phyloP scores from a whole-genome alignment of 2,888 invertebrate species.

The Caenorhabditis sp. region DNA sequence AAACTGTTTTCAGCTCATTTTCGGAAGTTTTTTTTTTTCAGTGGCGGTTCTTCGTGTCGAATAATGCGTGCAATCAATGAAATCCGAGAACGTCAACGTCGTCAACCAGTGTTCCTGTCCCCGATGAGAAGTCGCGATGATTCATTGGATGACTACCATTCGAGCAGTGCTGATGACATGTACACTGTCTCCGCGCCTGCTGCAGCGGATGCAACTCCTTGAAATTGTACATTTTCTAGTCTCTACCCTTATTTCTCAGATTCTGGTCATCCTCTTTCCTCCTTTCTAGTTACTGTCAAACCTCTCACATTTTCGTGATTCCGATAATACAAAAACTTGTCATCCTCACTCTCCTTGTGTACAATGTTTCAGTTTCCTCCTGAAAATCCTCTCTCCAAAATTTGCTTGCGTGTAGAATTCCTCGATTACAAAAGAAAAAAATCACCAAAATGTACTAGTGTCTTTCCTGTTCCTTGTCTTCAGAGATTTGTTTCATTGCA shows the following conservation, averaged over 20 bases:
- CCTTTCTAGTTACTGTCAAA: slow-evolving; percentile 12
- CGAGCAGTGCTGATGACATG: slow-evolving; percentile 74
- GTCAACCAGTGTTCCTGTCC: slow-evolving; percentile 67
- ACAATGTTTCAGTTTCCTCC: slow-evolving; percentile 23
- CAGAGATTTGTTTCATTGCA: slow-evolving; percentile 28
- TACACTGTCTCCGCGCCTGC: slow-evolving; percentile 52
- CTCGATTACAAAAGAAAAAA: slow-evolving; percentile 17
- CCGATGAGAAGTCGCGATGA: slow-evolving; percentile 74
- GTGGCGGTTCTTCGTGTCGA: slow-evolving; percentile 81
- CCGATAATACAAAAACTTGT: slow-evolving; percentile 21
- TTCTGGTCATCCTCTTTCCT: slow-evolving; percentile 22
- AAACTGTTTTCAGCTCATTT: no score
- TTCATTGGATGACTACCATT: slow-evolving; percentile 76
- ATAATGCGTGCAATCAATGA: slow-evolving; percentile 80
- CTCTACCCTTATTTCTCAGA: background rate
- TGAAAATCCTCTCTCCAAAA: slow-evolving; percentile 28
- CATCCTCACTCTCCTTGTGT: slow-evolving; percentile 22
- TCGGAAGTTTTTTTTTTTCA: slow-evolving; percentile 60
- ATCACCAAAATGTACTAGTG: slow-evolving; percentile 43
- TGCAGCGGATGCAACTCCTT: slow-evolving; percentile 38
- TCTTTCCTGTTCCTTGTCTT: slow-evolving; percentile 32
- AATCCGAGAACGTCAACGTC: slow-evolving; percentile 65
- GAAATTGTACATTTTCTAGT: background rate
- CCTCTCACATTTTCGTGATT: slow-evolving; percentile 32
- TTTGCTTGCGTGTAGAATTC: slow-evolving; percentile 37